Percentiles rank a stretch among this genome's conserved stretches.
phyloP scores from a whole-genome alignment of 2,888 invertebrate genomes.

The Sesia apiformis region DNA sequence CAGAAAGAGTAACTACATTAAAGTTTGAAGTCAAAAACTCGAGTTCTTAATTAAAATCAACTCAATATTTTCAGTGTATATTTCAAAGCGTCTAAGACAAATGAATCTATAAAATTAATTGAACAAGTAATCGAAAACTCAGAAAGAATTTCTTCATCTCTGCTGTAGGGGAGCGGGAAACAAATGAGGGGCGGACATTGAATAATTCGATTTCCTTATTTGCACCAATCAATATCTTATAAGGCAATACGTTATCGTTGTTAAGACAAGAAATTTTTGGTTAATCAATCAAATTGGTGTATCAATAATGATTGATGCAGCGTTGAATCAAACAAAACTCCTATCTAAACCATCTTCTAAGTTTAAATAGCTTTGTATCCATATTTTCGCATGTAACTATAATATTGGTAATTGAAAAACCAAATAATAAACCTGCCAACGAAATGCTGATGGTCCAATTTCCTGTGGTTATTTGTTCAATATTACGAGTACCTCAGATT shows the following conservation, averaged over 20 bases:
- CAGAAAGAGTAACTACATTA: no score
- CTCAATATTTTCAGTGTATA: constrained; percentile 19
- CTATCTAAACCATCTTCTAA: no score
- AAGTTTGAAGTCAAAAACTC: not conserved
- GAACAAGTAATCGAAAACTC: constrained; percentile 75
- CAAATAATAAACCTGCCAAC: no score
- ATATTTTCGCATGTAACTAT: no score
- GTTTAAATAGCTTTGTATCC: no score
- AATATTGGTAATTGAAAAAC: no score
- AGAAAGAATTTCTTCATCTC: constrained; percentile 74
- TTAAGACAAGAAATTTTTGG: constrained; percentile 29
- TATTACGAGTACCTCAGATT: constrained; percentile 9
- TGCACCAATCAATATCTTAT: constrained; percentile 71
- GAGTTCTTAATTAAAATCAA: not conserved
- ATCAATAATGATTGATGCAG: no score
- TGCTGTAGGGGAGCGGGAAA: constrained; percentile 64
- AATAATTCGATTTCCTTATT: constrained; percentile 75
- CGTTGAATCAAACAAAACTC: no score
- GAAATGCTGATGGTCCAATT: no score
- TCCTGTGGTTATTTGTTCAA: no score
- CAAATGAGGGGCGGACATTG: constrained; percentile 74
- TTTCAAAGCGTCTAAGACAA: constrained; percentile 63
- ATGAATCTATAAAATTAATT: constrained; percentile 75
- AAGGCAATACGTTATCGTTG: constrained; percentile 44
- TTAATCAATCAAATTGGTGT: not conserved